A percentile compares a stretch with the other conserved stretches of the same genome.
phyloP scores from a whole-genome alignment of 2,888 invertebrate genomes.

The Cryptocephalus moraei region DNA sequence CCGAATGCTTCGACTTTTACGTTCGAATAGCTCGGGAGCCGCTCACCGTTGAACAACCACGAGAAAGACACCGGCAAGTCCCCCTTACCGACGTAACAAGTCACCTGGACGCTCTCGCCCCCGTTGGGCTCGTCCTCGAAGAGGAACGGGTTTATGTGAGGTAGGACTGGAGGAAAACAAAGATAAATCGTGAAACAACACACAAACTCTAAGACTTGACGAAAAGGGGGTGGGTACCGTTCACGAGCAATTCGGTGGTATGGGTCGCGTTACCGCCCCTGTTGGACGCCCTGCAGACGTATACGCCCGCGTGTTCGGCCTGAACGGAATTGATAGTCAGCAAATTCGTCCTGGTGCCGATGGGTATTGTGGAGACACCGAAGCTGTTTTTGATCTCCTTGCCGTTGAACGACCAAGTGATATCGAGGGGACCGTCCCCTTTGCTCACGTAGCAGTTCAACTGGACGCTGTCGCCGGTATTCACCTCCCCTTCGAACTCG shows the following conservation, averaged over 20 bases:
- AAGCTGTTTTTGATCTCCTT: conserved; percentile 32
- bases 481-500: conserved; percentile 48
- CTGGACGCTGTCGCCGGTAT: conserved; percentile 59
- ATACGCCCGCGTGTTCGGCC: conserved; percentile 59
- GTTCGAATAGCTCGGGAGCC: conserved; percentile 43
- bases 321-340: conserved; percentile 53
- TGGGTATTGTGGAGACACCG: conserved; percentile 28
- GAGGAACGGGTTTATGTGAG: conserved; percentile 57
- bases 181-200: background rate
- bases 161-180: conserved; percentile 26
- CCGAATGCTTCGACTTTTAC: conserved; percentile 49
- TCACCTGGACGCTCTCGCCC: conserved; percentile 56
- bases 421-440: conserved; percentile 63
- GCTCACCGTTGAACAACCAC: conserved; percentile 62
- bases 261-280: conserved; percentile 53
- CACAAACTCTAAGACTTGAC: background rate
- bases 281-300: conserved; percentile 59
- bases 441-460: conserved; percentile 59
- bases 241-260: conserved; percentile 53
- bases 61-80: conserved; percentile 60
- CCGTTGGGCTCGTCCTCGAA: conserved; percentile 55
- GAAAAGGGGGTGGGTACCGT: conserved; percentile 52
- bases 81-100: conserved; percentile 48
- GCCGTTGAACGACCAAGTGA: conserved; percentile 64
- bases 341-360: conserved; percentile 48